Base-by-base conservation (phyloP, 2,888 invertebrate species). In the Elysia crispata region DNA sequence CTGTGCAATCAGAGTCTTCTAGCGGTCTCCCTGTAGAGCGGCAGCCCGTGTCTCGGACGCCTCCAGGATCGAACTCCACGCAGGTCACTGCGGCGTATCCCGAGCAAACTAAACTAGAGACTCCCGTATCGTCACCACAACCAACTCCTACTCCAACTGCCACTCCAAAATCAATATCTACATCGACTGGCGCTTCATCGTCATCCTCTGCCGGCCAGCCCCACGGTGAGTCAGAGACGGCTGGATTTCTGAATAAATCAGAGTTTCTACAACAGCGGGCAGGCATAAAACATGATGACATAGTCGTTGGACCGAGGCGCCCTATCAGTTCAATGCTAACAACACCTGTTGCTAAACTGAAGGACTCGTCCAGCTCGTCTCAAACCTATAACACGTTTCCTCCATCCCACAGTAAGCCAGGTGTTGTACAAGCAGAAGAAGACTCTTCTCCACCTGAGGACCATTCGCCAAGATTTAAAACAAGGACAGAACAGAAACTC, bases 261-360 rank as follows among this genome's bases (percentile, higher is more conserved):
- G 67, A 70, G 23, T 49, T 76, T 5, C n/a, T 76, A 20, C 80
- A 80, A 64, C 80, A 76, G 76, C 67, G 49, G 23, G 80, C 80
- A 41, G 80, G 80, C 0, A 76, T 80, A 49, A 75, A 70, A 18
- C 80, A 80, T 28, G 80, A 80, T 25, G 80, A 80, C 49, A 80
- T 80, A 13, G 76, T 80, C 0, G 80, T 80, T 5, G 80, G 80
- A 11, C 80, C 80, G 1, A 31, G 80, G 41, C 41, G 41, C 41
- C 41, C 41, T 11, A 41, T 41, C 41, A 41, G 41, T 41, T 6
- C 41, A 11, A 6, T 41, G 41, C 41, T 41, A 11, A 41, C 41
- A 3, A 41, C 41, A 41, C 41, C 41, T 41, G 11, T 41, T 41
- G 41, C 41, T 41, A 41, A 41, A 41, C 41, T 41, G 5, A 41